These are phyloP conservation scores for Arnoldichthys spilopterus DNA, from an alignment of 2,797 vertebrate species.

Conservation along the genomic window DNA sequence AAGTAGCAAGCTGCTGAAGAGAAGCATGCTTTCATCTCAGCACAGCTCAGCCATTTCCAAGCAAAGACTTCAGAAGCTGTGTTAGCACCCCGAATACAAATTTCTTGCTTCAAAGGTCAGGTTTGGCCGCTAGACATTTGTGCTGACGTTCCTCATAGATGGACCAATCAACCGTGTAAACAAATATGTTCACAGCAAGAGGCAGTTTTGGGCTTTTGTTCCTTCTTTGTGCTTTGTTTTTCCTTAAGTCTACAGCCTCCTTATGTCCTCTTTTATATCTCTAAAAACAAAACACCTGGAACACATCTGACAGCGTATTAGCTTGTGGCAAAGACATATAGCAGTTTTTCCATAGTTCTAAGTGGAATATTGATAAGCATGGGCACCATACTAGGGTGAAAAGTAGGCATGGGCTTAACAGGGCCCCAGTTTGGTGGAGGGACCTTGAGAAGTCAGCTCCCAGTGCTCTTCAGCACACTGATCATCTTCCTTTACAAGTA, in stretches of 20 bases:
- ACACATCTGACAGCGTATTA: slow-evolving; percentile 16
- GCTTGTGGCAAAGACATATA: neutral
- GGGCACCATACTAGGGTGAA: too few relatives aligned
- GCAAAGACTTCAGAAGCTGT: slow-evolving; percentile 12
- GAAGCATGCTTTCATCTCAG: slow-evolving; percentile 19
- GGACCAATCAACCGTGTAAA: neutral
- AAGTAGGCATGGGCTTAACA: too few relatives aligned
- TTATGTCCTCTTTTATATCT: neutral
- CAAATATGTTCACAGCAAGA: neutral
- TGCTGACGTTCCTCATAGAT: neutral
- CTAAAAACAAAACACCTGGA: neutral
- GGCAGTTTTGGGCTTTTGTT: too few relatives aligned
- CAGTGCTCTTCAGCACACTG: slow-evolving; percentile 21
- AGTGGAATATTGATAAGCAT: slow-evolving; percentile 54
- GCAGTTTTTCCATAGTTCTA: slow-evolving; percentile 40
- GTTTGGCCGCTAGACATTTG: slow-evolving; percentile 7
- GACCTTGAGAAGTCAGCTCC: too few relatives aligned
- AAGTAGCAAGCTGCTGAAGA: slow-evolving; percentile 70
- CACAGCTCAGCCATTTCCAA: neutral
- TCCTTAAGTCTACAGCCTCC: neutral
- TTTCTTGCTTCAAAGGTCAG: neutral
- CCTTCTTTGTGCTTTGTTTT: slow-evolving; percentile 33
- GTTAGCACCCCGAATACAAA: neutral
- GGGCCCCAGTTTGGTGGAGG: too few relatives aligned
- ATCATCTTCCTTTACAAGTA: neutral